Percentiles rank a stretch among this genome's conserved stretches.
Conservation (phyloP, 2,888 invertebrate genomes). For the Brenthis ino region DNA sequence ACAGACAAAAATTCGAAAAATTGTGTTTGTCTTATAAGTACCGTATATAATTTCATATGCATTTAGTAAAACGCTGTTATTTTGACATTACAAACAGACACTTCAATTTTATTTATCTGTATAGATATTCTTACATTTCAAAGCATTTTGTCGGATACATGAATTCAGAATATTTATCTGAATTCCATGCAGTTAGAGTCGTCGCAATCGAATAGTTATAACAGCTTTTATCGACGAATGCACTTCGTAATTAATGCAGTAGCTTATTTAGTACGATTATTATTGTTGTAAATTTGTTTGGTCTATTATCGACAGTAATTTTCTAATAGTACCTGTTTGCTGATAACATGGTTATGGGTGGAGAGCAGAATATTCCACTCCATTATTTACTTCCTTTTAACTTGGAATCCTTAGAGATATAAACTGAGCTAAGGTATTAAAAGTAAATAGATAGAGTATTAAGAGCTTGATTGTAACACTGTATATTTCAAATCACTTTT, state of each 20-base stretch:
- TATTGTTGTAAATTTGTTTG: slow-evolving; percentile 68
- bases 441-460: no score
- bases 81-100: no score
- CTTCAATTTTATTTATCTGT: no score
- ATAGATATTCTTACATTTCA: no score
- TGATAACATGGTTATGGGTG: slow-evolving; percentile 11
- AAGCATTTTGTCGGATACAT: background rate
- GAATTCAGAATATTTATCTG: slow-evolving; percentile 3
- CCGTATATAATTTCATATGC: no score
- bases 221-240: slow-evolving; percentile 39
- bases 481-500: no score
- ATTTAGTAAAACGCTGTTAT: no score
- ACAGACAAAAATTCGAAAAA: no score
- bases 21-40: no score
- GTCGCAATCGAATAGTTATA: slow-evolving; percentile 4
- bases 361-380: slow-evolving; percentile 4
- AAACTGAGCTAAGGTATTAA: no score
- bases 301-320: slow-evolving; percentile 37
- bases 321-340: slow-evolving; percentile 30
- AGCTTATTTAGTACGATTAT: slow-evolving; percentile 51
- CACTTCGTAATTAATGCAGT: slow-evolving; percentile 49
- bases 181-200: slow-evolving; percentile 3
- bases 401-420: no score
- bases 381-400: background rate
- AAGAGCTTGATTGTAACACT: no score